Conservation (phyloP, 2,888 invertebrate species). For the Apotomis capreana region DNA sequence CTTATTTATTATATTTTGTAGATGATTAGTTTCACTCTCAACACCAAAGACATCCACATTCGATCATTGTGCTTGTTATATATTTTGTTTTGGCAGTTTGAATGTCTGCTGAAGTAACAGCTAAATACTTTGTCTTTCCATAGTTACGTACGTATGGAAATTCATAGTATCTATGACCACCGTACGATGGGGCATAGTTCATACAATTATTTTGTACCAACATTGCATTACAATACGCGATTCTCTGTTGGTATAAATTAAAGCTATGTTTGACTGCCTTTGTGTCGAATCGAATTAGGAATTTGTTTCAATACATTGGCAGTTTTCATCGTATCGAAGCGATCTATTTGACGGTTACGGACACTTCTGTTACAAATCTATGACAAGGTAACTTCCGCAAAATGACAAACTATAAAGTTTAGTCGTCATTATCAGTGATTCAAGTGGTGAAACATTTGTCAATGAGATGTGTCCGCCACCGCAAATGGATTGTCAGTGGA, state of each 20-base stretch:
- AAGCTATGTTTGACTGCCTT: constrained; percentile 30
- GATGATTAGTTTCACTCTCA: constrained; percentile 27
- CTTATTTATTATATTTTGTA: constrained; percentile 15
- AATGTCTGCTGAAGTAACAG: constrained; percentile 42
- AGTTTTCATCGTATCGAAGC: constrained; percentile 27
- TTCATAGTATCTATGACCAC: constrained; percentile 29
- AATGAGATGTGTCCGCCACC: constrained; percentile 9
- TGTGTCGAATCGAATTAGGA: constrained; percentile 23
- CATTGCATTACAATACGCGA: constrained; percentile 40
- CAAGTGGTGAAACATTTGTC: not conserved
- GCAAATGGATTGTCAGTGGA: constrained; percentile 48
- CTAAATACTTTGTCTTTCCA: constrained; percentile 26
- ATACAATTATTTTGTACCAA: constrained; percentile 38
- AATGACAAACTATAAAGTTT: not conserved
- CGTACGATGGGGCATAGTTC: constrained; percentile 36
- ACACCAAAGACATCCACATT: constrained; percentile 40
- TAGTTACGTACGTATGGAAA: constrained; percentile 28
- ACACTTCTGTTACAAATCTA: constrained; percentile 13
- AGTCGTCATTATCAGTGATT: not conserved
- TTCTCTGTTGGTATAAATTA: constrained; percentile 39
- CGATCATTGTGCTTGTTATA: constrained; percentile 40
- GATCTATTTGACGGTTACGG: constrained; percentile 24
- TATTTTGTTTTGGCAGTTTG: constrained; percentile 42
- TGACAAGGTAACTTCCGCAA: constrained; percentile 1
- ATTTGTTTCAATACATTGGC: constrained; percentile 17